Base-by-base conservation (phyloP, 35 echinoderm and acorn worm species). In the Hemicentrotus pulcherrimus region DNA sequence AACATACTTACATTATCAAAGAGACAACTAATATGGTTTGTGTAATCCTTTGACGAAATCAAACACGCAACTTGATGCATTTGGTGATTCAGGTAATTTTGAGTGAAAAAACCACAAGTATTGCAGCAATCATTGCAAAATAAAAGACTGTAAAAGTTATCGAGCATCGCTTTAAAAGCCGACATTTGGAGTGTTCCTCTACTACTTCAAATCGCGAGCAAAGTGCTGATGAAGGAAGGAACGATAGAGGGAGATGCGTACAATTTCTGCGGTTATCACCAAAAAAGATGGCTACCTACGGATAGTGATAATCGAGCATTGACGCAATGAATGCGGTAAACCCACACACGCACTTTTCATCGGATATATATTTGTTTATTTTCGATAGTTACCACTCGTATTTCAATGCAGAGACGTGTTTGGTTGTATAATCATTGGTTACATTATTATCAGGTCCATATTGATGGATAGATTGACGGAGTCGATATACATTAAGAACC, bases 341-440 rank as follows among this genome's bases (percentile, higher is more conserved):
- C 32, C 32, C 12, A 90, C 88, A 86, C 86, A 41, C 88, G 88
- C 88, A 90, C 88, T 90, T 90, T 90, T 14, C 88, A 18, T 90
- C 45, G 45, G 32, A 78, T 28, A 78, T n/a, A 78, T 8, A 78
- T 24, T 22, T 78, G 65, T 78, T 78, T 78, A 28, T n/a, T 28
- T 28, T 78, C 22, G 5, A 8, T 78, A 78, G 19, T 78, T 7
- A 78, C 19, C 19, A 78, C 19, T 28, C 2, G 4, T 78, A 5
- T 78, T 30, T 78, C 9, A 78, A 78, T 78, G 65, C 65, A 78
- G 24, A 78, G 65, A 0, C 4, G 19, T n/a, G n/a, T 78, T n/a
- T 78, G 65, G 65, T 78, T 78, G 65, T 24, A 5, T 78, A 78
- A 78, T 28, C n/a, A 7, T 78, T 78, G 65, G 65, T 78, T 78